These are phyloP conservation scores for Spea hammondii DNA, from an alignment of 2,797 vertebrate genomes.

Conservation along the genomic window DNA sequence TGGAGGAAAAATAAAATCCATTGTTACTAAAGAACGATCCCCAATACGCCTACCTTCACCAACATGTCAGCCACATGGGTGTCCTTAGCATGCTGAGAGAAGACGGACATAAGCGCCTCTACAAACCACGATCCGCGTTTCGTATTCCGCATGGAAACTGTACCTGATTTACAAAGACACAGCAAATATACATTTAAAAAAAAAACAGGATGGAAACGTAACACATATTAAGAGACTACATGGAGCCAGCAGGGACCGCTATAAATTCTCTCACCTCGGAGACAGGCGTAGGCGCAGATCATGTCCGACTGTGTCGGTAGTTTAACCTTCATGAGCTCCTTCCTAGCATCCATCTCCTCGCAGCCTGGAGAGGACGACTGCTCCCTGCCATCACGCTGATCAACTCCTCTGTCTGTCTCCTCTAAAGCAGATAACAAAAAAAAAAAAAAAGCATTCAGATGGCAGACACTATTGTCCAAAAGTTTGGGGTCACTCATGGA, in stretches of 20 bases:
- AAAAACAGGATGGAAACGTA: neutral
- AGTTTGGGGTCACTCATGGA: too few relatives aligned
- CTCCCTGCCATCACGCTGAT: constrained; percentile 83
- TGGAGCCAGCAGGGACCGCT: neutral
- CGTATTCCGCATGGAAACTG: constrained; percentile 93
- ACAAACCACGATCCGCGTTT: constrained; percentile 95
- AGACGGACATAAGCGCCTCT: constrained; percentile 81
- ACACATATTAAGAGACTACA: neutral
- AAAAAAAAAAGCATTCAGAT: neutral
- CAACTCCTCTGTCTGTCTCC: constrained; percentile 85
- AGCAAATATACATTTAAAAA: neutral
- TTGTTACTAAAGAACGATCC: too few relatives aligned
- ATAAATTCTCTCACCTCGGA: constrained; percentile 76
- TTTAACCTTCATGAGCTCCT: constrained; percentile 76
- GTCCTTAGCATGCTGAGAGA: constrained; percentile 80
- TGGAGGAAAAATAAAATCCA: too few relatives aligned
- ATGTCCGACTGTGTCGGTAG: constrained; percentile 92
- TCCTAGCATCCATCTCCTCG: constrained; percentile 84
- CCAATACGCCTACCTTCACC: constrained; percentile 77
- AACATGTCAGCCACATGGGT: constrained; percentile 91
- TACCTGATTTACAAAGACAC: constrained; percentile 68
- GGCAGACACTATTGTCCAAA: neutral
- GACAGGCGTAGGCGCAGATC: constrained; percentile 93
- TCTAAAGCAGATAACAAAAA: constrained; percentile 55
- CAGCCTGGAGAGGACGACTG: constrained; percentile 71